Base-by-base conservation (phyloP, 2,797 vertebrate species). In the Platyrinchus mystaceus region DNA sequence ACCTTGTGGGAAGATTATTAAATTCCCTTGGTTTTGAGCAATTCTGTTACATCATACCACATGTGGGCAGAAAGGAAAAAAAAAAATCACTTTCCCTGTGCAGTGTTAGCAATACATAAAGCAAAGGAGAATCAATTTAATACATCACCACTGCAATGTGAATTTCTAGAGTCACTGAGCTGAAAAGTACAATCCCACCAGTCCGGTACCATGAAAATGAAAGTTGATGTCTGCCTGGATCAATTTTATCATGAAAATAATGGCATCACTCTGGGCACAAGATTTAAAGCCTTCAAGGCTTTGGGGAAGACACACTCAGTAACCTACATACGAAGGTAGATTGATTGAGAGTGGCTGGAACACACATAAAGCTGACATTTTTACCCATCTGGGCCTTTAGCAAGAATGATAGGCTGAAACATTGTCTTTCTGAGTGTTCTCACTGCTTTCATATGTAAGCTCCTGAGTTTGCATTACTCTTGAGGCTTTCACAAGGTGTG, bases 141-240 rank as follows among this genome's bases (percentile, higher is more conserved):
- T 92, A 91, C 63, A 84, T 76, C 79, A 92, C 69, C 83, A 86
- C 73, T 70, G 83, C 91, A 79, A 64, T 73, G 91, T 91, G 95
- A 88, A 94, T 94, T 96, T 94, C 94, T 94, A 95, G 79, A 96
- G 86, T 79, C 91, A 87, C 56, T 94, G 91, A 96, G 92, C 87
- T 96, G 94, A 95, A 94, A 96, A 94, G 90, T 93, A 96, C 94
- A 94, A 78, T 94, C 92, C 94, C 93, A 97, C 96, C 92, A 94
- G 89, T 95, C 89, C 88, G 87, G 84, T 95, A 94, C 92, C 94
- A 94, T 37, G 92, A 93, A 92, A 95, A 96, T 95, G 82, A n/a
- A 77, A 95, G 94, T 80, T 95, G 91, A 94, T 94, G 67, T 67
- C 90, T 97, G 91, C 88, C 83, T 85, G 91, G 92, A 96, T 94